Conservation (phyloP, 2,888 invertebrate species). For the Leptinotarsa haldemani region DNA sequence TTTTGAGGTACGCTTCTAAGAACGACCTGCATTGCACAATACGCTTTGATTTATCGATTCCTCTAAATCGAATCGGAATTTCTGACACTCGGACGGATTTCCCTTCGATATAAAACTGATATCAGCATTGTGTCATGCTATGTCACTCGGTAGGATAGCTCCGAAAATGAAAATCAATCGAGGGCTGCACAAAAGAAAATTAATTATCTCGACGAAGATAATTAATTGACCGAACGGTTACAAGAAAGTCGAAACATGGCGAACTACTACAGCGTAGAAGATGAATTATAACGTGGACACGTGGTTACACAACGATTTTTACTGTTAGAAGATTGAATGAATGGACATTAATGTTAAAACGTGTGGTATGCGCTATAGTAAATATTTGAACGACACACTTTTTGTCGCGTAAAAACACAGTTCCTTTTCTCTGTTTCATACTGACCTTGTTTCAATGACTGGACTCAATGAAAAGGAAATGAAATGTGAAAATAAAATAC, state of each 20-base stretch:
- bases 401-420: background rate
- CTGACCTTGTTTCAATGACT: background rate
- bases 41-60: slow-evolving; percentile 7
- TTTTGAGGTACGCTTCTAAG: background rate
- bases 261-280: slow-evolving; percentile 14
- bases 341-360: slow-evolving; percentile 15
- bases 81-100: slow-evolving; percentile 19
- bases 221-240: slow-evolving; percentile 48
- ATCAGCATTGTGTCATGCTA: slow-evolving; percentile 37
- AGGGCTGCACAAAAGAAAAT: slow-evolving; percentile 49
- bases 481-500: too few relatives aligned
- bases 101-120: slow-evolving; percentile 11
- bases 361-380: background rate
- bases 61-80: slow-evolving; percentile 5
- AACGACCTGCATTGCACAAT: background rate
- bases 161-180: slow-evolving; percentile 49
- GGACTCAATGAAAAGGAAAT: background rate
- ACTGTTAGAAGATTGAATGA: slow-evolving; percentile 37
- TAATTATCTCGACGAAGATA: slow-evolving; percentile 48
- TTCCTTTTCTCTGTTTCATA: background rate
- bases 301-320: slow-evolving; percentile 30
- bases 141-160: slow-evolving; percentile 46
- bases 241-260: slow-evolving; percentile 32
- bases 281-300: slow-evolving; percentile 29
- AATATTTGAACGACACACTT: slow-evolving; percentile 7